phyloP scores from a whole-genome alignment of 2,113 vertebrate genomes.

The Triplophysa siluroides region DNA sequence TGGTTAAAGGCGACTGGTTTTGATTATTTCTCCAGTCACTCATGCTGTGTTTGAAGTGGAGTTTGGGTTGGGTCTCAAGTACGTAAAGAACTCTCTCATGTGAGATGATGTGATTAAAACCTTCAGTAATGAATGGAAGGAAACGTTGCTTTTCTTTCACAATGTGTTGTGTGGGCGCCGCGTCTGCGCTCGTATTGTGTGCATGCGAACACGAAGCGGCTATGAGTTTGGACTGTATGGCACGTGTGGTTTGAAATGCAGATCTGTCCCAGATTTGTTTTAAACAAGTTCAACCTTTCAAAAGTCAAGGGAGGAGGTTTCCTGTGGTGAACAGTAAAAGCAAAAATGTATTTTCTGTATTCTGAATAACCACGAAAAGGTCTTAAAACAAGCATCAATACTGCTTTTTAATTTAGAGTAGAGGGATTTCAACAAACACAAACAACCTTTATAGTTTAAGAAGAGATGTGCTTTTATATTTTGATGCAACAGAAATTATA shows the following conservation, averaged over 20 bases:
- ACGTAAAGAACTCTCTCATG: slow-evolving; percentile 4
- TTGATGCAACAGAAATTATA: no score
- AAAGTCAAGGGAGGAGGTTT: not conserved
- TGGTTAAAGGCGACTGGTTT: slow-evolving; percentile 7
- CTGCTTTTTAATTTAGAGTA: no score
- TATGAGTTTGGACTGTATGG: not conserved
- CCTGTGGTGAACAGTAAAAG: not conserved
- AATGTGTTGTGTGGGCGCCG: slow-evolving; percentile 22
- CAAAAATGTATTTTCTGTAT: not conserved
- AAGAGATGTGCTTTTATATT: no score
- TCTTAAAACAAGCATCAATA: no score
- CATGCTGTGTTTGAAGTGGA: slow-evolving; percentile 19
- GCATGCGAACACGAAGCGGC: not conserved
- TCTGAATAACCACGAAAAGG: no score
- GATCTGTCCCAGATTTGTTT: not conserved
- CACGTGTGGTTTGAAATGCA: not conserved
- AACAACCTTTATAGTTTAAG: no score
- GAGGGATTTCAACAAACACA: no score
- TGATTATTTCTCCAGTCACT: slow-evolving; percentile 5
- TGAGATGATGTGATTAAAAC: slow-evolving; percentile 43
- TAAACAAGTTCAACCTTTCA: not conserved
- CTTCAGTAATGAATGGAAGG: slow-evolving; percentile 55
- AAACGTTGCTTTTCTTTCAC: slow-evolving; percentile 49
- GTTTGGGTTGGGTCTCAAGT: slow-evolving; percentile 7
- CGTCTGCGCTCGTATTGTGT: slow-evolving; percentile 34